phyloP scores from a whole-genome alignment of 2,113 vertebrate species.

The Oxygymnocypris stewartii region DNA sequence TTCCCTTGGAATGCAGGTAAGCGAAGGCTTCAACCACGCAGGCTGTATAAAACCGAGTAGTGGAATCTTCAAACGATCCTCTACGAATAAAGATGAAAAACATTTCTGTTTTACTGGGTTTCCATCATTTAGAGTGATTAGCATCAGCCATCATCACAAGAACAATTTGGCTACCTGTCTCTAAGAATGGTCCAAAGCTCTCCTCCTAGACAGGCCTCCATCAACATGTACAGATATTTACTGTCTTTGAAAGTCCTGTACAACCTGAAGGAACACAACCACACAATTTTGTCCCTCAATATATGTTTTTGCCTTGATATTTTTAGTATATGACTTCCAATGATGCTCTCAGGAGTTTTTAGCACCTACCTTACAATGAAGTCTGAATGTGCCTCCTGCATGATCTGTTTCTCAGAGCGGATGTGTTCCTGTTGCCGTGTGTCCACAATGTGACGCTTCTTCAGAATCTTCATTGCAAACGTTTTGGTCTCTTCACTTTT shows the following conservation, averaged over 20 bases:
- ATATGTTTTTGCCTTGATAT: background rate
- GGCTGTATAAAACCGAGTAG: slow-evolving; percentile 93
- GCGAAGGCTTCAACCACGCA: slow-evolving; percentile 96
- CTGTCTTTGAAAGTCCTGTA: slow-evolving; percentile 98
- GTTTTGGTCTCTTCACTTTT: slow-evolving; percentile 92
- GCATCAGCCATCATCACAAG: background rate
- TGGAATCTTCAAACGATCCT: slow-evolving; percentile 94
- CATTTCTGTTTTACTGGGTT: background rate
- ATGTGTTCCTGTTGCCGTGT: slow-evolving; percentile 96
- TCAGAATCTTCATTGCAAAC: slow-evolving; percentile 97
- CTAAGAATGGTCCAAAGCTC: slow-evolving; percentile 98
- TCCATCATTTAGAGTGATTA: background rate
- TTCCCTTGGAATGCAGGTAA: slow-evolving; percentile 97
- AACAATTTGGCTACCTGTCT: slow-evolving; percentile 82
- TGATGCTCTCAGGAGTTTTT: background rate
- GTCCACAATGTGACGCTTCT: slow-evolving; percentile 95
- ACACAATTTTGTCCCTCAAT: background rate
- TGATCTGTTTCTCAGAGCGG: slow-evolving; percentile 95
- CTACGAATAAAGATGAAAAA: slow-evolving; percentile 63
- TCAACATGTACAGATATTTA: slow-evolving; percentile 98
- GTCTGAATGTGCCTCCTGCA: slow-evolving; percentile 92
- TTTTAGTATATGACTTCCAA: background rate
- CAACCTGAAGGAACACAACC: slow-evolving; percentile 74
- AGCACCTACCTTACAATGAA: slow-evolving; percentile 90
- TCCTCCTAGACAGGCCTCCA: slow-evolving; percentile 97